phyloP scores from a whole-genome alignment of 64 coral and sea anemone species.

The Trachythela sp. region DNA sequence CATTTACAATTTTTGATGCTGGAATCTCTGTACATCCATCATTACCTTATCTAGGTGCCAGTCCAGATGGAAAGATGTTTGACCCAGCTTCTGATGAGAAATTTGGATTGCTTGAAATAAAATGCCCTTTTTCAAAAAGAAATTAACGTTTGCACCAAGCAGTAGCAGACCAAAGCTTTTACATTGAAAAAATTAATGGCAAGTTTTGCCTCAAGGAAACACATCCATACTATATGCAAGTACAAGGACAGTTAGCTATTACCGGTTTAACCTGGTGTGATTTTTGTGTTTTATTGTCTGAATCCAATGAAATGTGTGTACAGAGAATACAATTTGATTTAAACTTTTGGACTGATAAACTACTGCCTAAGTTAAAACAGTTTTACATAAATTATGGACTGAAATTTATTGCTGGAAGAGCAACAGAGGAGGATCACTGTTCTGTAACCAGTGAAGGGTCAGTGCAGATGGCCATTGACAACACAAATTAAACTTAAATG shows the following conservation, averaged over 20 bases:
- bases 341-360: background rate
- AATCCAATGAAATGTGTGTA: constrained; percentile 55
- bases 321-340: constrained; percentile 38
- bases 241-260: constrained; percentile 45
- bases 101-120: constrained; percentile 53
- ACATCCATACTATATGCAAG: constrained; percentile 33
- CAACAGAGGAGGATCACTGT: no score
- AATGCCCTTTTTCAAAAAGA: constrained; percentile 41
- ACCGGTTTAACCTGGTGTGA: constrained; percentile 40
- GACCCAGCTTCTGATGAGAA: background rate
- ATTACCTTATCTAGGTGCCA: constrained; percentile 43
- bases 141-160: constrained; percentile 24
- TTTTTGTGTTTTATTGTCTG: constrained; percentile 36
- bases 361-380: constrained; percentile 1
- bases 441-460: no score
- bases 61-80: constrained; percentile 30
- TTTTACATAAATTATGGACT: constrained; percentile 35
- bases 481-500: no score
- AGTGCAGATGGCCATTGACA: no score
- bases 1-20: no score
- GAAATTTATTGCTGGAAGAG: background rate
- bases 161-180: background rate
- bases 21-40: constrained; percentile 23
- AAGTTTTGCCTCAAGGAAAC: background rate
- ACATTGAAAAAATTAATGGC: background rate